Evolutionary conservation across 2,797 vertebrate species (phyloP), one percentile per base, ranked within the genome.

Genomic region (Chloroceryle inda): DNA sequence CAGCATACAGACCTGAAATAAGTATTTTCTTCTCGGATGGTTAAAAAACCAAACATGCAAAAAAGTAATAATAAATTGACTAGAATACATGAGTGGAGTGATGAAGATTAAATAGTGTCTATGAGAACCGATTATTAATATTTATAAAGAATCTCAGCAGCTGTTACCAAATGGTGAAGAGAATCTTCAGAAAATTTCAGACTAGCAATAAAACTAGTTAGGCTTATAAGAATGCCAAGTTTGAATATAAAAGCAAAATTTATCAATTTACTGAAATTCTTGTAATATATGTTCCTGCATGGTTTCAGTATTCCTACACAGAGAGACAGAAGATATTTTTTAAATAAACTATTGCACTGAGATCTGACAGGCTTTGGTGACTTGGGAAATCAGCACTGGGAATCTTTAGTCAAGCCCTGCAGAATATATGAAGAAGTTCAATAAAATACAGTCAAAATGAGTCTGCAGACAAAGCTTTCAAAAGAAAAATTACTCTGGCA

Each of bases 91-190:
- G 33, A 78, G 23, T 58, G 73, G 38, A 76, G 10, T 38, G 37
- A 72, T 44, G 62, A 10, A 69, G 62, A 93, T 90, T 75, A 83
- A 77, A 84, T 22, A 66, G 23, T 53, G 13, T 38, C 56, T 88
- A 9, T 61, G 58, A 66, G 76, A 95, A 89, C 17, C 19, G 84
- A 44, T 33, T 58, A 78, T 94, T 86, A 95, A 93, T 92, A 96
- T 96, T 92, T 81, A 96, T 63, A 55, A 81, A 86, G 68, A 89
- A 84, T 18, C 45, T 85, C 82, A 71, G 53, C 74, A 72, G 82
- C 66, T 75, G 42, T 74, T 86, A 73, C 50, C 79, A 84, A 88
- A 88, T 29, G 38, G 90, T 86, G 52, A 83, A 77, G 82, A 17
- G 35, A 86, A 84, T 58, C 49, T 89, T 89, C 26, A 74, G 35